Conservation (phyloP, 1,140 invertebrate genomes). For the Drosophila obscura region DNA sequence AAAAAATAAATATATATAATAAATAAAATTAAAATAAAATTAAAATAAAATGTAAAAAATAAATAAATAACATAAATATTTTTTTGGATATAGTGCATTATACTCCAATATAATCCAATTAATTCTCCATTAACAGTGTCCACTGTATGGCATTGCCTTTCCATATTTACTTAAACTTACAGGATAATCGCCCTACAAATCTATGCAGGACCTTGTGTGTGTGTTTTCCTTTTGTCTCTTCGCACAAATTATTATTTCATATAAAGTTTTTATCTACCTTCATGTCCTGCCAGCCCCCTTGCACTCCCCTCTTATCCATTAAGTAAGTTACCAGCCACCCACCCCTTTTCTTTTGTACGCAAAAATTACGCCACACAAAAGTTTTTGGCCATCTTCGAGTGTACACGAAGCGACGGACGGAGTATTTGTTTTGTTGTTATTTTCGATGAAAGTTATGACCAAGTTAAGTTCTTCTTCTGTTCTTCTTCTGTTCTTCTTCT, state of each 20-base stretch:
- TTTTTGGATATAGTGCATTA: too few relatives aligned
- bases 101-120: too few relatives aligned
- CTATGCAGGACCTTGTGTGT: too few relatives aligned
- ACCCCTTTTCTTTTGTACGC: constrained; percentile 24
- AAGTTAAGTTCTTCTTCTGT: constrained; percentile 38
- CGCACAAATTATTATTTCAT: constrained; percentile 46
- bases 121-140: neutral
- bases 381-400: constrained; percentile 36
- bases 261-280: constrained; percentile 51
- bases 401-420: too few relatives aligned
- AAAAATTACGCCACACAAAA: constrained; percentile 27
- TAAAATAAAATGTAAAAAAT: too few relatives aligned
- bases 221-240: neutral
- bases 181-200: too few relatives aligned
- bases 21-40: too few relatives aligned
- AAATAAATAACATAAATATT: too few relatives aligned
- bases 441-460: constrained; percentile 45
- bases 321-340: neutral
- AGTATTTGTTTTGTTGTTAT: constrained; percentile 52
- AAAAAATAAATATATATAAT: too few relatives aligned
- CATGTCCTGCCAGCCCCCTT: neutral
- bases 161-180: too few relatives aligned
- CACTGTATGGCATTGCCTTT: neutral
- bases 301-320: too few relatives aligned
- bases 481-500: constrained; percentile 10